Base-by-base conservation (phyloP, 2,113 vertebrate species). In the Nothoprocta perdicaria region DNA sequence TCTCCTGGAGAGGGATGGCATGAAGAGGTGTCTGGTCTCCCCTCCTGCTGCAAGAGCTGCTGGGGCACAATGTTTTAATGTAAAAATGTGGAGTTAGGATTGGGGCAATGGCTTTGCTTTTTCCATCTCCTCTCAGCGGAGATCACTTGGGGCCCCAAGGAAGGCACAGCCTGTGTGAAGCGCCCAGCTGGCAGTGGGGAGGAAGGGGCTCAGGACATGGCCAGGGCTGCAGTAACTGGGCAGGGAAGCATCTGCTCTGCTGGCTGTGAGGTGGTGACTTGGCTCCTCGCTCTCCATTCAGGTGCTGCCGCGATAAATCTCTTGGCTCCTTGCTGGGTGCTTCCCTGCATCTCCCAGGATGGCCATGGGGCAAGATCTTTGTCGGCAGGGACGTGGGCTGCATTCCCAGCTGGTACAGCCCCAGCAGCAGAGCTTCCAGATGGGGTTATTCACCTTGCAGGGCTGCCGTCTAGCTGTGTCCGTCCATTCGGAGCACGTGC, bases 81-180 rank as follows among this genome's bases (percentile, higher is more conserved):
- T n/a, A 71, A 33, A 16, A 52, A 24, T 8, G 4, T 21, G 43
- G 58, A n/a, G 58, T 45, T 48, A 31, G 58, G 58, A n/a, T 23
- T 33, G 8, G 33, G n/a, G 60, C 33, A 29, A 55, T 9, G 27
- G 27, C 53, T 55, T 10, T 29, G 27, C 53, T 29, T 57, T 55
- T 57, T 17, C 53, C 53, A 57, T 31, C 29, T 31, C 27, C 53
- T 84, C 38, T 58, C 58, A 31, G 31, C 0, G 0, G 55, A 18
- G 10, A 73, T 12, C 16, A 12, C 0, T 0, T 0, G 2, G n/a
- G 48, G 58, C 5, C 24, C n/a, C 43, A 55, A 17, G n/a, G 21
- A 48, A n/a, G 38, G 24, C 10, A 29, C 9, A 57, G 15, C 15
- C 29, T 31, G 53, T 57, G 53, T 8, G 2, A 21, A 26, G 41